phyloP scores from a whole-genome alignment of 2,888 invertebrate genomes.

The Pristionchus exspectatus region DNA sequence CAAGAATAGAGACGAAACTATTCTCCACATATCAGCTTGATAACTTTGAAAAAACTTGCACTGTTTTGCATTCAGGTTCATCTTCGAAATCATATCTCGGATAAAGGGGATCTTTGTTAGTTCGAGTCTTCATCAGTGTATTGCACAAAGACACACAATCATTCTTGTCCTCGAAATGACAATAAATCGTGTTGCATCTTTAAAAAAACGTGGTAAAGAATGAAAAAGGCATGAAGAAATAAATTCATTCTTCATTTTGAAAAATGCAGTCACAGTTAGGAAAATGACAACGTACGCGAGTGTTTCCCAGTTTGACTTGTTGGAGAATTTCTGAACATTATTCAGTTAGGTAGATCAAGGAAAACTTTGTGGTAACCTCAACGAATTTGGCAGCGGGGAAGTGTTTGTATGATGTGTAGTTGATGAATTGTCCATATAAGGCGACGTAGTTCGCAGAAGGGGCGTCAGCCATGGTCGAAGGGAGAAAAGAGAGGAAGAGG shows the following conservation, averaged over 20 bases:
- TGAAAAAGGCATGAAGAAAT: neutral
- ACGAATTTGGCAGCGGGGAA: neutral
- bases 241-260: neutral
- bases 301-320: neutral
- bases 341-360: neutral
- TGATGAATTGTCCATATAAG: neutral
- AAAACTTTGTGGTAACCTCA: neutral
- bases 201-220: neutral
- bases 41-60: neutral
- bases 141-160: neutral
- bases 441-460: neutral
- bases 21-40: neutral
- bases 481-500: neutral
- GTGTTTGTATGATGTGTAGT: neutral
- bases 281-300: neutral
- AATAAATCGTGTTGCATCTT: neutral
- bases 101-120: neutral
- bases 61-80: neutral
- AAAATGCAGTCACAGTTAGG: neutral
- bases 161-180: neutral
- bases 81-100: neutral
- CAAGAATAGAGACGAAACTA: neutral
- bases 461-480: neutral
- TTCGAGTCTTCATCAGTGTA: neutral
- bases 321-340: neutral